These are phyloP conservation scores for Dinothrombium tinctorium DNA, from an alignment of 1,140 invertebrate species.

Conservation along the genomic window DNA sequence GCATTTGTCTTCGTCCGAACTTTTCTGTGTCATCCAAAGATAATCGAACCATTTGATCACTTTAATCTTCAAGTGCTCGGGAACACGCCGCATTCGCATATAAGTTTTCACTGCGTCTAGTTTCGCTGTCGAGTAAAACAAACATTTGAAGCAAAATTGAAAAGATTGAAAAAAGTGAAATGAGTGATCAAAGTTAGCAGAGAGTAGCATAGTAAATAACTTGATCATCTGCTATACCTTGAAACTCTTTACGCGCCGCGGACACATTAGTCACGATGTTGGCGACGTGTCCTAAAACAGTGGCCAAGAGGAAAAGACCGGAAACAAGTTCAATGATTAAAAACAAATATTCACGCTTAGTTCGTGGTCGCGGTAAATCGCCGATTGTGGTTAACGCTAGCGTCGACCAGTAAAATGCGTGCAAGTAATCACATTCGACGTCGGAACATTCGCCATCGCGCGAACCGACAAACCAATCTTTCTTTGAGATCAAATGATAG, in stretches of 20 bases:
- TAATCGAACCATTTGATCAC: constrained; percentile 99
- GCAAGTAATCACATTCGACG: constrained; percentile 77
- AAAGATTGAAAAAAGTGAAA: neutral
- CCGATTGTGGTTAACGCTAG: constrained; percentile 73
- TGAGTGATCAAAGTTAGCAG: constrained; percentile 5
- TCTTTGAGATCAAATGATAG: constrained; percentile 83
- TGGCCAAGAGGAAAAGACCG: constrained; percentile 68
- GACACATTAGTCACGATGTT: constrained; percentile 88
- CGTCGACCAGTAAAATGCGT: constrained; percentile 95
- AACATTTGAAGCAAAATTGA: neutral
- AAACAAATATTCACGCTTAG: constrained; percentile 71
- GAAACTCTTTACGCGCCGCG: constrained; percentile 77
- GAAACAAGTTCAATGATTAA: constrained; percentile 70
- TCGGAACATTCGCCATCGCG: constrained; percentile 44
- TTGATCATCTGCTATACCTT: constrained; percentile 37
- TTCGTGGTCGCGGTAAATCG: constrained; percentile 36
- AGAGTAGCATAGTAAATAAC: neutral
- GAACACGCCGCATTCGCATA: constrained; percentile 85
- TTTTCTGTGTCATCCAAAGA: constrained; percentile 93
- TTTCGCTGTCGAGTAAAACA: constrained; percentile 46
- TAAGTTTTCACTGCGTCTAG: constrained; percentile 94
- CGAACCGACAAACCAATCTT: constrained; percentile 64
- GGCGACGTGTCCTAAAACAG: constrained; percentile 61
- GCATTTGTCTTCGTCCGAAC: constrained; percentile 84
- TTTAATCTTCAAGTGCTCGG: constrained; percentile 80